These are phyloP conservation scores for Macroglossus sobrinus DNA, from an alignment of 2,113 vertebrate genomes.

Conservation along the genomic window DNA sequence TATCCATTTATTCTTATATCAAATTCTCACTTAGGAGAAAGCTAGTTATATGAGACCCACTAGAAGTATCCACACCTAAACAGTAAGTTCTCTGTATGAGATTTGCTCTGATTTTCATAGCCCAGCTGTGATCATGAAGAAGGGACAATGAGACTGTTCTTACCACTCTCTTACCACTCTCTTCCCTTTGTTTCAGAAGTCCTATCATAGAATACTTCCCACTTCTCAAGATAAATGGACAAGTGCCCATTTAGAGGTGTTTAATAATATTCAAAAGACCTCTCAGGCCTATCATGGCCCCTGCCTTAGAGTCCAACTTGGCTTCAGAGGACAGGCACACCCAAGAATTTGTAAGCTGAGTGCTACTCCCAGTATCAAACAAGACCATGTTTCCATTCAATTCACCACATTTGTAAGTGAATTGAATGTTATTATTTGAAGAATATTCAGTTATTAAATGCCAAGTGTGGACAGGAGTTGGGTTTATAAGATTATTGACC, in stretches of 20 bases:
- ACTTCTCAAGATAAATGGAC: background rate
- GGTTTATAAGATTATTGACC: background rate
- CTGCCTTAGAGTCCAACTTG: background rate
- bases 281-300: background rate
- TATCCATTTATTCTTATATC: background rate
- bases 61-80: background rate
- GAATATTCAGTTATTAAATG: background rate
- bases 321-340: background rate
- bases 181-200: background rate
- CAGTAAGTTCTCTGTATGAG: background rate
- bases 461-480: background rate
- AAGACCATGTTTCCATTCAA: background rate
- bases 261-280: background rate
- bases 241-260: background rate
- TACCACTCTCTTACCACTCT: background rate
- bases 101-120: background rate
- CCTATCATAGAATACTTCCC: background rate
- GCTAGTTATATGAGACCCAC: background rate
- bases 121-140: background rate
- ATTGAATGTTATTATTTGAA: background rate
- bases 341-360: background rate
- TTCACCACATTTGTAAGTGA: background rate
- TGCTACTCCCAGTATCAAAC: background rate
- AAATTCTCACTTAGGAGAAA: background rate
- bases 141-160: background rate